Base-by-base conservation (phyloP, 2,888 invertebrate genomes). In the Amphimallon solstitiale region DNA sequence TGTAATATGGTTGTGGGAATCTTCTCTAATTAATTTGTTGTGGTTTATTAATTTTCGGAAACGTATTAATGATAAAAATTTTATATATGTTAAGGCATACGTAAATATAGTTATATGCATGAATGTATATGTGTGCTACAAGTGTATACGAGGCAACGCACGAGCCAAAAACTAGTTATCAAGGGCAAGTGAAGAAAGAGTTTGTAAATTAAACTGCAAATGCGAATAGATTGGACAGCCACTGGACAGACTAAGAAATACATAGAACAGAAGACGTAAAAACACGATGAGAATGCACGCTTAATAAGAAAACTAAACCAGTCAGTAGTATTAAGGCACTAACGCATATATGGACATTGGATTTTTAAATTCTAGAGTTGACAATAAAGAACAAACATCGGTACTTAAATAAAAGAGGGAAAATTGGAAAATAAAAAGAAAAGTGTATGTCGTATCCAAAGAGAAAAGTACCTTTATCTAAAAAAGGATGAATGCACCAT, bases 241-340 rank as follows among this genome's bases (percentile, higher is more conserved):
- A 59, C 29, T 43, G 17, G 56, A 59, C 43, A 43, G 56, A 23
- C 56, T 10, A 34, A 43, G 56, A 40, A 43, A 59, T 59, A 59
- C 56, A 59, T 59, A 59, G 56, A 59, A 59, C 43, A 59, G 43
- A 43, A 43, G 29, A 59, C 56, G 43, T 43, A 29, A 56, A 59
- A 59, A 59, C 56, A 38, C 10, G 43, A 29, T 29, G 43, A 43
- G 56, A 59, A 59, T 45, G 56, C 56, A 15, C 40, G 56, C 56
- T 59, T 59, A 59, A 59, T 59, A 59, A 59, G 56, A 56, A 56
- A 56, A 56, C 56, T 56, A 40, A 59, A 59, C 56, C 56, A 29
- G 56, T 35, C 56, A 59, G 56, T 23, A 59, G 43, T 59, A 29
- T 29, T 40, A 59, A 40, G 29, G 38, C 29, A 43, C 29, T 29